Conservation (phyloP, 1,140 invertebrate species). For the Trachymyrmex septentrionalis region DNA sequence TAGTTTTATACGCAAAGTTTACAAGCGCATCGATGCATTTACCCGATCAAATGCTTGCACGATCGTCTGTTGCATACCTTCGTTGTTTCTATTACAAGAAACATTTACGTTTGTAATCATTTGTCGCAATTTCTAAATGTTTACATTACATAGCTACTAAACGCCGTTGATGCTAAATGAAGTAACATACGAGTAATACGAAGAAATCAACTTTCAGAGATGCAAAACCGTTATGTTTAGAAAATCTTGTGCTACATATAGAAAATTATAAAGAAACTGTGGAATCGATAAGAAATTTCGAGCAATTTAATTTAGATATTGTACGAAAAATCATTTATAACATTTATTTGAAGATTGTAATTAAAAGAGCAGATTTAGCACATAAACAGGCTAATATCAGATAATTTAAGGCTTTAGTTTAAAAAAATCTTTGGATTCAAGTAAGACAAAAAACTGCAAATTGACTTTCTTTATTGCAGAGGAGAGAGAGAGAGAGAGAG, state of each 20-base stretch:
- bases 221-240: background rate
- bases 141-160: background rate
- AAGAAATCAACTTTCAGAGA: background rate
- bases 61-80: conserved; percentile 42
- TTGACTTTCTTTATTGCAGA: background rate
- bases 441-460: background rate
- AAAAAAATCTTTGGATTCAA: conserved; percentile 3
- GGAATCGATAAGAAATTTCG: background rate
- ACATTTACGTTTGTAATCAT: background rate
- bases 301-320: background rate
- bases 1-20: conserved; percentile 66
- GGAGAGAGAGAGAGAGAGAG: background rate
- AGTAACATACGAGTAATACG: background rate
- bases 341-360: conserved; percentile 6
- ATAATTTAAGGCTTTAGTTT: background rate
- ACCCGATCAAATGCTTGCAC: conserved; percentile 32
- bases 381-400: background rate
- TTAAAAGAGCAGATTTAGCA: background rate
- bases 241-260: background rate
- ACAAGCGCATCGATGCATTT: conserved; percentile 1
- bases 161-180: background rate
- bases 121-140: background rate
- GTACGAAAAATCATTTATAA: background rate
- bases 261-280: background rate
- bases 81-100: conserved; percentile 36